Evolutionary conservation across 1,140 invertebrate genomes (phyloP), one percentile per base, ranked within the genome.

Genomic region (Scylla paramamosain): DNA sequence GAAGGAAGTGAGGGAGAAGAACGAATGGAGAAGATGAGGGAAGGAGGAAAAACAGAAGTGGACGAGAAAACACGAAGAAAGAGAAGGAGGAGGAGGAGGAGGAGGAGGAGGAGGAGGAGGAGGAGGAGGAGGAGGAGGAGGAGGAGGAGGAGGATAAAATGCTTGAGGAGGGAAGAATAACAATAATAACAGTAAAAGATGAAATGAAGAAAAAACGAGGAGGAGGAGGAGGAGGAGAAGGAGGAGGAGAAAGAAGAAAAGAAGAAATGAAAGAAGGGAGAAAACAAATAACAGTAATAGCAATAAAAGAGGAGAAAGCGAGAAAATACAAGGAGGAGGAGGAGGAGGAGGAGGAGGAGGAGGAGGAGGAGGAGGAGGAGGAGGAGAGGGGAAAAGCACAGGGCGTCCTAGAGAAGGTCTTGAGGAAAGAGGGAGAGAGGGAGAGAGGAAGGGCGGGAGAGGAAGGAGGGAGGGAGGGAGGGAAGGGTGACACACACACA

Each of bases 351-450:
- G n/a, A n/a, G n/a, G 25, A n/a, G 67, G 20, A 20, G n/a, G 25
- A n/a, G 67, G 52, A 77, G 67, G n/a, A n/a, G n/a, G 67, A 77
- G 67, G n/a, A 77, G 67, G 20, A 20, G n/a, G 25, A n/a, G 67
- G 20, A 20, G n/a, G 25, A n/a, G 67, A 77, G 8, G 25, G 25
- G 67, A n/a, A n/a, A 77, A n/a, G 1, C 20, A n/a, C n/a, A n/a
- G 67, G 8, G 67, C 67, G 67, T 77, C 67, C 67, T 77, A 77
- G 67, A 77, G 67, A 77, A 77, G 67, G 67, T 77, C 67, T 77
- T 77, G 67, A 77, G 67, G 67, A n/a, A 77, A 7, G 67, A 77
- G 25, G 25, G 67, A 77, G 25, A 20, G 67, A 77, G 25, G 25
- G 67, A n/a, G 25, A 20, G 67, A n/a, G 67, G 25, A 20, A 77